Evolutionary conservation across 2,113 vertebrate genomes (phyloP).

Genomic region (Ochotona princeps): DNA sequence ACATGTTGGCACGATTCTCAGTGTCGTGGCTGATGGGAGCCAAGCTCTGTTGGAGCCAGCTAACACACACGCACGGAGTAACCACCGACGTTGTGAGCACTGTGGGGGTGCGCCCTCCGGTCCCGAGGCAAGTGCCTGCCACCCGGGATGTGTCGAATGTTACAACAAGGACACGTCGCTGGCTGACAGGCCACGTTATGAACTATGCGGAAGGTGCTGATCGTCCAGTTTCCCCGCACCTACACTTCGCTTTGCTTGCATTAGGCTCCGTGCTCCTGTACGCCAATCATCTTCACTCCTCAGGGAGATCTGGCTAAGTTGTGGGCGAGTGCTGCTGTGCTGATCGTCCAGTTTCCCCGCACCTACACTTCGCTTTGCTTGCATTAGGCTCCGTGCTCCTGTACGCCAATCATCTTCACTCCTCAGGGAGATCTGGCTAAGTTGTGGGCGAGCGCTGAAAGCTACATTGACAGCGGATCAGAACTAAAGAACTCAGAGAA

Average conservation of each 20-base stretch:
- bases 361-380: not conserved
- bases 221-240: not conserved
- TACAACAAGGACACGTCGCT: no score
- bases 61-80: not conserved
- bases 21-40: rapidly evolving
- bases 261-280: no score
- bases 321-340: not conserved
- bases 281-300: not conserved
- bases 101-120: not conserved
- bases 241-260: rapidly evolving
- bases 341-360: rapidly evolving
- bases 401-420: not conserved
- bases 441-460: not conserved
- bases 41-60: not conserved
- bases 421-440: not conserved
- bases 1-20: not conserved
- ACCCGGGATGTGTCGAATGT: no score
- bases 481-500: not conserved
- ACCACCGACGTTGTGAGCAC: no score
- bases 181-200: not conserved
- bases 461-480: not conserved
- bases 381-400: rapidly evolving
- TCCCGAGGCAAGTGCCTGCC: not conserved
- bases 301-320: not conserved
- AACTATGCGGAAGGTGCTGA: not conserved